Evolutionary conservation across 1,140 invertebrate species (phyloP), one percentile per base, ranked within the genome.

Genomic region (Calephelis virginiensis): DNA sequence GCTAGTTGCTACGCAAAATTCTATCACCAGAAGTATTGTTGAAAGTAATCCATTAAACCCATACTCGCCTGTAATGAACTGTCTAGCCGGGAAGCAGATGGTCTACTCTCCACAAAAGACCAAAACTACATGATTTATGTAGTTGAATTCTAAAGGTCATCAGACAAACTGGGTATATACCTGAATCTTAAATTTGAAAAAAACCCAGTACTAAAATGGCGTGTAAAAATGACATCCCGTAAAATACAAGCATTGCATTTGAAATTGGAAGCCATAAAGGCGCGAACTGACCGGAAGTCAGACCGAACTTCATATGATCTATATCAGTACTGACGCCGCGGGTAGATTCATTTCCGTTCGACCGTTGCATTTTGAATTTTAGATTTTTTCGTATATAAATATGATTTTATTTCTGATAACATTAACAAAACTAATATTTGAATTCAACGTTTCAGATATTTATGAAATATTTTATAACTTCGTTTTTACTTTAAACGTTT

Each of bases 221-320:
- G 37, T 28, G 53, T 37, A 59, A 59, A 59, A 59, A 59, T 59
- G 53, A 38, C 53, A 59, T 59, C 53, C 28, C 53, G 53, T 28
- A 37, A 64, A 64, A 48, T 59, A 66, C 65, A 59, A 66, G 10
- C 17, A 8, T 40, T 66, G 61, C 76, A 81, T 88, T 85, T 78
- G 74, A 89, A 84, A 89, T 85, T 88, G 85, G 83, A 87, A 85
- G 71, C 78, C 82, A 85, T 88, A 86, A 90, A 88, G 81, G 81
- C 84, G 78, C 81, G 82, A 83, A 85, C 78, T 76, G 71, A 74
- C 81, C 82, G 84, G 81, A 86, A 80, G 82, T 82, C 77, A 76
- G 76, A 78, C 77, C 75, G 74, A 76, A 76, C 77, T 85, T 81
- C 80, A 85, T 86, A 84, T 83, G 85, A 90, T 88, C 85, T 73